Evolutionary conservation across 2,797 vertebrate species (phyloP).

Genomic region (Selene dorsalis): DNA sequence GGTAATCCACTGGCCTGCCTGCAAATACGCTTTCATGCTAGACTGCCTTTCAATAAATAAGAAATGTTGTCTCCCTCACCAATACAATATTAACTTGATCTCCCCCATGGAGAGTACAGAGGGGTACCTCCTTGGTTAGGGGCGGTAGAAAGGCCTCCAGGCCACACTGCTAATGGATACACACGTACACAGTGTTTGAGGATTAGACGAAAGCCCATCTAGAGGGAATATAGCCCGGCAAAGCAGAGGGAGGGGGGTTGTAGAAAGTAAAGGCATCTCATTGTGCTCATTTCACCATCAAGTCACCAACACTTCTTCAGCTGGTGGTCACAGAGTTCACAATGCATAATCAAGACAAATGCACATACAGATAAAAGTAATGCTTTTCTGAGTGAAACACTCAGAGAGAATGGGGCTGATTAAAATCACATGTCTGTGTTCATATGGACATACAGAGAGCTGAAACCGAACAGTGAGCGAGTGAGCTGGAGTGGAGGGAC

Average conservation of each 20-base stretch:
- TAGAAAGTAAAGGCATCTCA: conserved; percentile 67
- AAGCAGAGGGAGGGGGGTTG: conserved; percentile 37
- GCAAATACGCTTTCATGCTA: conserved; percentile 85
- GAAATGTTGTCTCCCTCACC: conserved; percentile 85
- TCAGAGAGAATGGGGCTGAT: conserved; percentile 18
- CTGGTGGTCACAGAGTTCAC: conserved; percentile 21
- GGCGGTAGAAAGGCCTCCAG: conserved; percentile 65
- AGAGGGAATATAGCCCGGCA: conserved; percentile 70
- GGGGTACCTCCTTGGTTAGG: conserved; percentile 48
- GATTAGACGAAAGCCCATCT: conserved; percentile 78
- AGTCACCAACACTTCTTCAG: conserved; percentile 20
- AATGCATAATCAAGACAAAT: conserved; percentile 16
- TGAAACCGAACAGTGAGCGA: conserved; percentile 16
- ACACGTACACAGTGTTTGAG: conserved; percentile 84
- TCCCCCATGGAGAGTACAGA: conserved; percentile 72
- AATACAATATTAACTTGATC: conserved; percentile 90
- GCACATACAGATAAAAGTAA: not conserved
- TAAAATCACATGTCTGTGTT: conserved; percentile 26
- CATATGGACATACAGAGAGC: conserved; percentile 4
- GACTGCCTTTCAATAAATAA: conserved; percentile 89
- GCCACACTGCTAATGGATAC: conserved; percentile 79
- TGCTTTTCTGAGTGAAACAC: conserved; percentile 7
- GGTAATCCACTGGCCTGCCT: conserved; percentile 84
- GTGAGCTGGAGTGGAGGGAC: conserved; percentile 8
- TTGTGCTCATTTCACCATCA: conserved; percentile 45